Conservation (phyloP, 92 coral and sea anemone genomes). For the Diadumene lineata region DNA sequence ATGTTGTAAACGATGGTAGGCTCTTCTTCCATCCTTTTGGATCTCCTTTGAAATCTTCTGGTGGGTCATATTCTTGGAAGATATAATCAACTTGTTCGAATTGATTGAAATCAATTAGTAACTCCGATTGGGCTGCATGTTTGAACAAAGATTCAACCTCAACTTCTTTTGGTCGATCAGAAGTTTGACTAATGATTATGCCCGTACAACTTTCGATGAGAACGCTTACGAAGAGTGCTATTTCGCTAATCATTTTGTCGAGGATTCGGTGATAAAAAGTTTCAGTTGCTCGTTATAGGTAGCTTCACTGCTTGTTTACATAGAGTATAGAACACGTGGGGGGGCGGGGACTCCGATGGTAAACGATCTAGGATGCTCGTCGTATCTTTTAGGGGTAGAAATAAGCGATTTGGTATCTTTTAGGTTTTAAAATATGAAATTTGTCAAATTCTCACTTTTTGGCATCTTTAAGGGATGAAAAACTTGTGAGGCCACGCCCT, state of each 20-base stretch:
- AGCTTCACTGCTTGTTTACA: no score
- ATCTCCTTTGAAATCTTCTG: constrained; percentile 4
- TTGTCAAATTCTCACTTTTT: no score
- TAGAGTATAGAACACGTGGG: no score
- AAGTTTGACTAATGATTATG: background rate
- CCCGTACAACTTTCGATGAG: constrained; percentile 25
- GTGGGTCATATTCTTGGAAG: constrained; percentile 64
- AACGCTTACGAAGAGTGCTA: constrained; percentile 3
- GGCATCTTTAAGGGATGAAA: no score
- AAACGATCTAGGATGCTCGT: no score
- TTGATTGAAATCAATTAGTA: constrained; percentile 33
- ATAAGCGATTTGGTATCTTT: no score
- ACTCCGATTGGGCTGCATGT: background rate
- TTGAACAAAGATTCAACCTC: constrained; percentile 8
- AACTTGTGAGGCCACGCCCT: no score
- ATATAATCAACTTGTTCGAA: constrained; percentile 46
- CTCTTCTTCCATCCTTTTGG: constrained; percentile 54
- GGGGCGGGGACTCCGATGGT: no score
- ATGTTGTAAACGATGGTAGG: constrained; percentile 22
- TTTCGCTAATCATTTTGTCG: constrained; percentile 24
- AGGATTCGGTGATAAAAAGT: no score
- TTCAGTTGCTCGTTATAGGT: no score
- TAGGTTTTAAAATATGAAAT: no score
- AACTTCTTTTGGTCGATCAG: background rate
- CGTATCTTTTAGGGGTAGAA: no score